These are phyloP conservation scores for Odontamblyopus lacepedii DNA, from an alignment of 2,797 vertebrate species.

Conservation along the genomic window DNA sequence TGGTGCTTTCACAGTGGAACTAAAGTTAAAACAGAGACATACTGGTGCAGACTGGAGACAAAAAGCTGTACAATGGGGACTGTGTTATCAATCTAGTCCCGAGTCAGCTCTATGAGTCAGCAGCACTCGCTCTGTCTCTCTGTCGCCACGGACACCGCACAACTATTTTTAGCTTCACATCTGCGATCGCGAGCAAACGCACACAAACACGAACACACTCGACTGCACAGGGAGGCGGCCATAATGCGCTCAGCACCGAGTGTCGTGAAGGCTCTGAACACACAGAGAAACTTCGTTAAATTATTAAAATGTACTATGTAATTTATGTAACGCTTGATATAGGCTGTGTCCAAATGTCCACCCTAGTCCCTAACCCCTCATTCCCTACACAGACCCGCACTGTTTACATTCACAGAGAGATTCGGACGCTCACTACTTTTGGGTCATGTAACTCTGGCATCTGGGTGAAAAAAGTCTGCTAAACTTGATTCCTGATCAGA, in stretches of 20 bases:
- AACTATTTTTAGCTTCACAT: slow-evolving; percentile 65
- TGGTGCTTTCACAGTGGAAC: not conserved
- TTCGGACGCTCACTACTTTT: too few species aligned
- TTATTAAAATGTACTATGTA: too few species aligned
- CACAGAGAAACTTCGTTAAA: not conserved
- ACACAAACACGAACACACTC: not conserved
- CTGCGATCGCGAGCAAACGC: slow-evolving; percentile 22
- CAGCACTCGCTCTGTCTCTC: slow-evolving; percentile 51
- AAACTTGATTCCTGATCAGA: too few species aligned
- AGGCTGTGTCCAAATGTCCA: too few species aligned
- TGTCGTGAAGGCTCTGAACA: not conserved
- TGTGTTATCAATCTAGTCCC: slow-evolving; percentile 41
- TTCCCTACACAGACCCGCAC: too few species aligned
- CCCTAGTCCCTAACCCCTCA: too few species aligned
- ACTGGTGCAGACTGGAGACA: not conserved
- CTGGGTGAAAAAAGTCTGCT: too few species aligned
- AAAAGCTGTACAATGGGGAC: slow-evolving; percentile 18
- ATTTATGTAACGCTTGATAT: too few species aligned
- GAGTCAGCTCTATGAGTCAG: slow-evolving; percentile 55
- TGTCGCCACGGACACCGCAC: slow-evolving; percentile 51
- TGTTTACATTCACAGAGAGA: too few species aligned
- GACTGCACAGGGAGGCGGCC: slow-evolving; percentile 11
- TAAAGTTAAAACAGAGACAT: not conserved
- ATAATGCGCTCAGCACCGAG: slow-evolving; percentile 7
- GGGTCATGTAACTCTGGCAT: too few species aligned